Base-by-base conservation (phyloP, 2,113 vertebrate species). In the Caretta caretta region DNA sequence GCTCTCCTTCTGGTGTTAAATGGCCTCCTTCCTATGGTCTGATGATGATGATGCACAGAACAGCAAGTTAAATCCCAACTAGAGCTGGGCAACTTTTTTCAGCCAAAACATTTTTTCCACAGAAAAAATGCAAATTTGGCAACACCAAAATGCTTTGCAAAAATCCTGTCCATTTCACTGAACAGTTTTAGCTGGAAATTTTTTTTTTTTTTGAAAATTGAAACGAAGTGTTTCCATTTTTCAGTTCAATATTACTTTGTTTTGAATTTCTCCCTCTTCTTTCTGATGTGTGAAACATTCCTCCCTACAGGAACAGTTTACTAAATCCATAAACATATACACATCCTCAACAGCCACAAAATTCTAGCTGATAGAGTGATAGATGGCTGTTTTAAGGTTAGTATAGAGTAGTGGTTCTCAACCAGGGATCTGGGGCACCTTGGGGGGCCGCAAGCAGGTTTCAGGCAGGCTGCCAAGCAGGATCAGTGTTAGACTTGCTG, bases 11-110 rank as follows among this genome's bases (percentile, higher is more conserved):
- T 29, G 42, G 13, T 12, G 12, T 48, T 76, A 76, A 72, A 12
- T 46, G 6, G 5, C 10, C 27, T 62, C 57, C 57, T 62, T 31
- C 57, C 42, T 90, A 79, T 94, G 94, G 89, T 94, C 95, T 93
- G 93, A 92, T 80, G 31, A 95, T 79, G n/a, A 95, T 94, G 75
- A 90, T 86, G 84, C 75, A 88, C 42, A 86, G 81, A 82, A 94
- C 59, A 94, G 54, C 5, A 90, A 92, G 92, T 90, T 59, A 97
- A 96, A 95, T 59, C 0, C 24, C 50, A 76, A 76, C 2, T 93
- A 51, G 85, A 92, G 51, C 4, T 62, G 85, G 31, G n/a, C 48
- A 76, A 87, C 65, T 3, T 38, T 72, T 72, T 72, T 72, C 31
- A 65, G 62, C 7, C 16, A 17, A 35, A 62, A 62, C 16, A 65